phyloP scores from a whole-genome alignment of 2,113 vertebrate genomes.

The Daphoenositta chrysoptera region DNA sequence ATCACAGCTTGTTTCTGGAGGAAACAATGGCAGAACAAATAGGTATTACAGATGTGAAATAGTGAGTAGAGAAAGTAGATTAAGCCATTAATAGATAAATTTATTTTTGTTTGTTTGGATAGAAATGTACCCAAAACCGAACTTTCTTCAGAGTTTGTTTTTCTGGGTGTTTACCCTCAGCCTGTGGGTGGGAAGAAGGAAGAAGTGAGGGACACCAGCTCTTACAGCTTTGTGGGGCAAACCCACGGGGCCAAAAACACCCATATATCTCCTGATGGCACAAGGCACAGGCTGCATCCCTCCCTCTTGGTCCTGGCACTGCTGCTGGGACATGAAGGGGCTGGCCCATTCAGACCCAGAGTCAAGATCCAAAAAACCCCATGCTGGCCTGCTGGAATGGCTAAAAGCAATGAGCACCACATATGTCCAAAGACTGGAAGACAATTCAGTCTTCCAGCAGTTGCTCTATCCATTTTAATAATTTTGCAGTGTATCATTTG shows the following conservation, averaged over 20 bases:
- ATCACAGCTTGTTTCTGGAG: not conserved
- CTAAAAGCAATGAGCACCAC: not conserved
- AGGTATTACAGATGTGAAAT: not conserved
- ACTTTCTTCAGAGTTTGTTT: not conserved
- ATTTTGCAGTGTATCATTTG: fast-evolving
- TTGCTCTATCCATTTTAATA: not conserved
- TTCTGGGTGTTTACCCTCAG: not conserved
- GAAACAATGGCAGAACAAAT: not conserved
- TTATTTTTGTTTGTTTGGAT: not conserved
- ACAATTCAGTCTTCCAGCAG: not conserved
- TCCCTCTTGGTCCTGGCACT: not conserved
- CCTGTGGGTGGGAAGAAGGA: not conserved
- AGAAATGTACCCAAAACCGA: not conserved
- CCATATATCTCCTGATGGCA: not conserved
- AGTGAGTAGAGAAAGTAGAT: not conserved
- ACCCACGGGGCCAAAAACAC: not conserved
- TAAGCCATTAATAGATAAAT: not conserved
- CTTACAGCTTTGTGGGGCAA: not conserved
- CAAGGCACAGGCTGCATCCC: fast-evolving
- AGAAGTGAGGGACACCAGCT: not conserved
- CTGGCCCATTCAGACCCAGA: not conserved
- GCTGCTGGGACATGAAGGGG: fast-evolving
- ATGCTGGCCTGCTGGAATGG: not conserved
- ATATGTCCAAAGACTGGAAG: not conserved
- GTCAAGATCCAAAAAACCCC: fast-evolving